Conservation (phyloP, 2,797 vertebrate genomes). For the Glyptemys insculpta region DNA sequence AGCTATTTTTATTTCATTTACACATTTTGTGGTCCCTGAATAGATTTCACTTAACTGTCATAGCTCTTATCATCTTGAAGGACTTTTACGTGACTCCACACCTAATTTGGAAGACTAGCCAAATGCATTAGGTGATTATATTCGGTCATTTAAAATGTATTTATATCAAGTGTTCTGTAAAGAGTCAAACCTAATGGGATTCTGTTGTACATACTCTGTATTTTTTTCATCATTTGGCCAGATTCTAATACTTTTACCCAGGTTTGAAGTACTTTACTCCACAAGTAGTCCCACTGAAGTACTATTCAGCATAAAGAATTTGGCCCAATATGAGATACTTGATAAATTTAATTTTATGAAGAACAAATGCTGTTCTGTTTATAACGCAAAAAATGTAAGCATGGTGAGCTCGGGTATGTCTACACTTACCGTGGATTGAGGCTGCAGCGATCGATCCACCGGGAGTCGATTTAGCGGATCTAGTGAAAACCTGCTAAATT, state of each 20-base stretch:
- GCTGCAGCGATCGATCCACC: too few relatives aligned
- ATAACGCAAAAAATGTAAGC: background rate
- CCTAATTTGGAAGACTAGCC: background rate
- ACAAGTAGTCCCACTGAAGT: background rate
- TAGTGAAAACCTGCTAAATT: too few relatives aligned
- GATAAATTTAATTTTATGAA: background rate
- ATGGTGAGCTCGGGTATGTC: background rate
- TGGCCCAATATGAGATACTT: background rate
- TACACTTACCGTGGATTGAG: too few relatives aligned
- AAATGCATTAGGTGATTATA: background rate
- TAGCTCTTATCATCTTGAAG: background rate
- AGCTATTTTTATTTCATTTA: background rate
- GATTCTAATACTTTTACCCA: background rate
- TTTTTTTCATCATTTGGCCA: background rate
- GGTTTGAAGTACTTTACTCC: background rate
- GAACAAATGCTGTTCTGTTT: background rate
- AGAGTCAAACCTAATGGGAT: background rate
- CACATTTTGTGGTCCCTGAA: background rate
- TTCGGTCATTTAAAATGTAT: background rate
- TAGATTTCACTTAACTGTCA: background rate
- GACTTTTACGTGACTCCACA: background rate
- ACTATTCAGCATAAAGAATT: background rate
- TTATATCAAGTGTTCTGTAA: background rate
- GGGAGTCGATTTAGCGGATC: too few relatives aligned
- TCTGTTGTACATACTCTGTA: background rate